Conservation (phyloP, 2,888 invertebrate genomes). For the Synergus gifuensis region DNA sequence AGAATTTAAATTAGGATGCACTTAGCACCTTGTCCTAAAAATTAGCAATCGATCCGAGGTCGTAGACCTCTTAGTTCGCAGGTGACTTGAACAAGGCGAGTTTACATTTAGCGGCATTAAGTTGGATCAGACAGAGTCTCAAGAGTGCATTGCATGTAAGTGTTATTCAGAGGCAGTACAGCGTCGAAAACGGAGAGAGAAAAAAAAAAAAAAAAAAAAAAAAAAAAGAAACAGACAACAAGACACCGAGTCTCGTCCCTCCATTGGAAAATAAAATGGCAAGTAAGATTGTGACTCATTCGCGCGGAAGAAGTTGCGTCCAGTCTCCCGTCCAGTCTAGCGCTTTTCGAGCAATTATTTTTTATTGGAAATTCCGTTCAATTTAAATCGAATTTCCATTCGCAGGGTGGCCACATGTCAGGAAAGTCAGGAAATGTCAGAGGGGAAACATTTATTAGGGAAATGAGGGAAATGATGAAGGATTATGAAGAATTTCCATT, state of each 20-base stretch:
- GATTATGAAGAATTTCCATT: no score
- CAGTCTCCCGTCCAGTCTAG: constrained; percentile 15
- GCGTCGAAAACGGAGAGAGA: neutral
- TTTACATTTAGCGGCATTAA: constrained; percentile 41
- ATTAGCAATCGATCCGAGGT: constrained; percentile 16
- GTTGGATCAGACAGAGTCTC: constrained; percentile 34
- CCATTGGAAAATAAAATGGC: constrained; percentile 30
- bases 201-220: neutral
- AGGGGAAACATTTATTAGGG: no score
- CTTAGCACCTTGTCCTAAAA: constrained; percentile 6
- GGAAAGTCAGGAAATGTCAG: neutral
- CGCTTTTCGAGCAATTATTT: constrained; percentile 24
- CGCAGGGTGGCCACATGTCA: no score
- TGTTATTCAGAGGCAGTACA: constrained; percentile 41
- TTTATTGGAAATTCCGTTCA: constrained; percentile 30
- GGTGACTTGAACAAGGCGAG: constrained; percentile 37
- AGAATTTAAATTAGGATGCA: neutral
- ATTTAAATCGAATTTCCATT: neutral
- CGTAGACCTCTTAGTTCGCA: constrained; percentile 30
- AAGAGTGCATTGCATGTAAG: constrained; percentile 39
- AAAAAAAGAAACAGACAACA: neutral
- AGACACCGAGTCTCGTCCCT: constrained; percentile 21
- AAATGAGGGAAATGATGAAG: no score
- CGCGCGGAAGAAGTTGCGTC: constrained; percentile 26
- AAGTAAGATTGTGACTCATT: constrained; percentile 39